Evolutionary conservation across 2,797 vertebrate genomes (phyloP).

Genomic region (Chlorospingus semifuscus): DNA sequence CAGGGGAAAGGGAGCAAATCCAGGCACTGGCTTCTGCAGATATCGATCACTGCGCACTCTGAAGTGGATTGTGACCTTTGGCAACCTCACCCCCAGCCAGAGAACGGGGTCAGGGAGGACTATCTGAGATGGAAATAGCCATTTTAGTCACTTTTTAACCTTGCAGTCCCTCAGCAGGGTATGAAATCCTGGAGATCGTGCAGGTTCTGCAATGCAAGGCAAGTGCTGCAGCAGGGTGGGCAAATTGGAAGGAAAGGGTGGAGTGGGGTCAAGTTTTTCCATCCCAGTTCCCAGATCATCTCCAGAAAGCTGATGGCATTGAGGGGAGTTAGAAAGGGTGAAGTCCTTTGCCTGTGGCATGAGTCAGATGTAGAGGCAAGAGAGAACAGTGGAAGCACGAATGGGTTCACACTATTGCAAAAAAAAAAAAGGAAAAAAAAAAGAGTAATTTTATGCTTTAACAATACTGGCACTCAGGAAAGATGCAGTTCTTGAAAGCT

Average conservation of each 20-base stretch:
- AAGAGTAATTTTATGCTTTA: neutral
- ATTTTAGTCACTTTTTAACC: constrained; percentile 1
- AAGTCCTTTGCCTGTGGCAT: neutral
- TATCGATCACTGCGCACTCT: neutral
- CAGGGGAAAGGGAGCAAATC: neutral
- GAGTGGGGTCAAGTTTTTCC: neutral
- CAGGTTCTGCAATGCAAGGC: neutral
- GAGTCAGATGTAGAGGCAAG: neutral
- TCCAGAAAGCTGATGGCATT: neutral
- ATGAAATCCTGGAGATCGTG: neutral
- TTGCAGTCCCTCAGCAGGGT: neutral
- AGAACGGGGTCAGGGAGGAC: neutral
- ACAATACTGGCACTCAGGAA: constrained; percentile 45
- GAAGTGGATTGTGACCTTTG: neutral
- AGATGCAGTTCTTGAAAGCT: constrained; percentile 20
- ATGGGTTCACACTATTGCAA: neutral
- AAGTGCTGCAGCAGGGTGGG: neutral
- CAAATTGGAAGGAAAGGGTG: neutral
- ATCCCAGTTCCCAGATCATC: neutral
- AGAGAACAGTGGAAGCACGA: neutral
- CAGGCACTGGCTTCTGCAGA: neutral
- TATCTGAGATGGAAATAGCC: neutral
- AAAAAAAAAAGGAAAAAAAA: neutral
- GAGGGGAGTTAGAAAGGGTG: neutral
- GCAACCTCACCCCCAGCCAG: neutral